A percentile compares a stretch with the other conserved stretches of the same genome.
Evolutionary conservation across 2,797 vertebrate genomes (phyloP).

Genomic region (Gila robusta): DNA sequence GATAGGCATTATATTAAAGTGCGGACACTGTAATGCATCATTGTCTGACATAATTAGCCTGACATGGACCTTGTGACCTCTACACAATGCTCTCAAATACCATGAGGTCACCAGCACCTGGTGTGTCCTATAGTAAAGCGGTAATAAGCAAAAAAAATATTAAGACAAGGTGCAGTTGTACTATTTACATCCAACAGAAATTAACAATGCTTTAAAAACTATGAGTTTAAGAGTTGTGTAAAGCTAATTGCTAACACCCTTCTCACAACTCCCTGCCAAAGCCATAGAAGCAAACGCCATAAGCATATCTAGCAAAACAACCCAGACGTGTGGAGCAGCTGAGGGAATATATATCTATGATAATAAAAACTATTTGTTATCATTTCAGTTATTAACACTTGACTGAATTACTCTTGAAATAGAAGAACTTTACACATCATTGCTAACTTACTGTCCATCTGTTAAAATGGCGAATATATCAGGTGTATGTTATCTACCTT

Average conservation of each 20-base stretch:
- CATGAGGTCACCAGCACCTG: conserved; percentile 51
- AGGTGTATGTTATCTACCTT: too few relatives aligned
- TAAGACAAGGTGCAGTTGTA: not conserved
- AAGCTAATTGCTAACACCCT: not conserved
- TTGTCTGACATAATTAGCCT: conserved; percentile 71
- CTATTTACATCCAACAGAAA: not conserved
- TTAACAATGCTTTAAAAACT: not conserved
- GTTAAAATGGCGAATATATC: too few relatives aligned
- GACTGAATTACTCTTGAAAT: not conserved
- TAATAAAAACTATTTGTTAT: not conserved
- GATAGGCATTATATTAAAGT: conserved; percentile 60
- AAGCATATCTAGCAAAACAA: conserved; percentile 51
- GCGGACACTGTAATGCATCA: conserved; percentile 69
- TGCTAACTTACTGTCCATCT: too few relatives aligned
- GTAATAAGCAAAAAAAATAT: conserved; percentile 11
- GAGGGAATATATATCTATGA: too few relatives aligned
- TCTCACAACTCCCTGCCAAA: not conserved
- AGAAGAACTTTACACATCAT: not conserved
- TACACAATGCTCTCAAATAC: conserved; percentile 53
- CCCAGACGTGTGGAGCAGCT: conserved; percentile 50
- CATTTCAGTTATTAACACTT: not conserved
- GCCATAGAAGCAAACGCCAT: not conserved
- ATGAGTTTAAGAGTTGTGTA: not conserved
- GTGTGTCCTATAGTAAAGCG: not conserved
- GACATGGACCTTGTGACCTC: conserved; percentile 66